Conservation (phyloP, 2,113 vertebrate genomes). For the Jaculus jaculus region DNA sequence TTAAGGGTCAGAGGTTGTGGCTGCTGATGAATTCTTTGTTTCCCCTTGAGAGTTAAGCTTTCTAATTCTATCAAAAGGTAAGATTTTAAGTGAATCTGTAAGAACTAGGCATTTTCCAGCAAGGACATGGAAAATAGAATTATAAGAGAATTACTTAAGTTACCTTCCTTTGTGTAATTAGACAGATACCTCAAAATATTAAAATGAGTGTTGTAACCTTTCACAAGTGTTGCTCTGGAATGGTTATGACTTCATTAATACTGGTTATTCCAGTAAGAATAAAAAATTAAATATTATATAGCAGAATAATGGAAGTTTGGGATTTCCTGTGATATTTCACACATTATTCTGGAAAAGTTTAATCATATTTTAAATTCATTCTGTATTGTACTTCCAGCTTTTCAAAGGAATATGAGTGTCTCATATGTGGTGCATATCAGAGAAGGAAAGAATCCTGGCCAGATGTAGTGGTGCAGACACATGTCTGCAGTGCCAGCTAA, state of each 20-base stretch:
- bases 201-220: neutral
- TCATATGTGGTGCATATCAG: neutral
- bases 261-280: conserved; percentile 34
- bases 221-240: neutral
- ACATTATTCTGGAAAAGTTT: neutral
- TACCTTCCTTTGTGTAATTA: neutral
- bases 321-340: conserved; percentile 36
- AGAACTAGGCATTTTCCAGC: neutral
- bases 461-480: neutral
- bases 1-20: neutral
- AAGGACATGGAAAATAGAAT: neutral
- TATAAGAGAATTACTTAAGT: neutral
- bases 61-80: neutral
- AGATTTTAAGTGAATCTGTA: neutral
- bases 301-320: neutral
- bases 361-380: neutral
- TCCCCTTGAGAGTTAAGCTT: neutral
- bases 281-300: neutral
- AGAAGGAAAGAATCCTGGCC: neutral
- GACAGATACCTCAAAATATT: neutral
- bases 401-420: neutral
- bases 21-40: neutral
- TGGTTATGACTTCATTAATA: neutral
- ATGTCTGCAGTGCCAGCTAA: neutral
- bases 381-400: conserved; percentile 38